Evolutionary conservation across 2,797 vertebrate species (phyloP).

Genomic region (Thunnus albacares): DNA sequence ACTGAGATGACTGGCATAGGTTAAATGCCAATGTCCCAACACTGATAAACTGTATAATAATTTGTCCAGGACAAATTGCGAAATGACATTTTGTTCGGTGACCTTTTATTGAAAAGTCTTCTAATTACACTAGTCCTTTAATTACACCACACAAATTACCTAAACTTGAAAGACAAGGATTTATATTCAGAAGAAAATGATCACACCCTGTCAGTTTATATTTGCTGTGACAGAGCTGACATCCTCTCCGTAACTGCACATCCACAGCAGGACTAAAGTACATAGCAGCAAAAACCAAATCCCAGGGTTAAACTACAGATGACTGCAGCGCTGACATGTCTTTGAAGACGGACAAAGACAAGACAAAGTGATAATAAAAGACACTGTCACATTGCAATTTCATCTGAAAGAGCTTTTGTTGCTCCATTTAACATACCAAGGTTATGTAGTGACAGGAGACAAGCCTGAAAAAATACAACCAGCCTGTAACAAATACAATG

Average conservation of each 20-base stretch:
- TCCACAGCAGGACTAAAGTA: constrained; percentile 41
- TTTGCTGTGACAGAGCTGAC: constrained; percentile 63
- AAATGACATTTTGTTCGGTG: constrained; percentile 66
- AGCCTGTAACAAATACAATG: constrained; percentile 62
- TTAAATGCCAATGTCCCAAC: constrained; percentile 26
- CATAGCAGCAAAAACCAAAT: constrained; percentile 65
- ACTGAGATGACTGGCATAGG: constrained; percentile 11
- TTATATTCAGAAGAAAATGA: constrained; percentile 50
- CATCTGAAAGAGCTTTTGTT: constrained; percentile 60
- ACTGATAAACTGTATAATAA: constrained; percentile 49
- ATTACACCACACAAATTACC: constrained; percentile 27
- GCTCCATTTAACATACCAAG: constrained; percentile 75
- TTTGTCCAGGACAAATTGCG: constrained; percentile 62
- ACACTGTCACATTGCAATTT: constrained; percentile 64
- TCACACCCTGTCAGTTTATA: constrained; percentile 67
- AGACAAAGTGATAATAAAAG: constrained; percentile 69
- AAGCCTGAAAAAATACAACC: constrained; percentile 39
- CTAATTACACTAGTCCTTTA: constrained; percentile 53
- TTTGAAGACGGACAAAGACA: constrained; percentile 71
- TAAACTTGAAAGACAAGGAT: constrained; percentile 56
- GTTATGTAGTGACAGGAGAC: constrained; percentile 71
- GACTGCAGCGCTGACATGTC: constrained; percentile 60
- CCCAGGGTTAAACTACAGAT: constrained; percentile 69
- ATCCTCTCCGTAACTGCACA: constrained; percentile 49
- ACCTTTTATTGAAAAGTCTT: constrained; percentile 52